Evolutionary conservation across 2,888 invertebrate species (phyloP).

Genomic region (Belgica antarctica): DNA sequence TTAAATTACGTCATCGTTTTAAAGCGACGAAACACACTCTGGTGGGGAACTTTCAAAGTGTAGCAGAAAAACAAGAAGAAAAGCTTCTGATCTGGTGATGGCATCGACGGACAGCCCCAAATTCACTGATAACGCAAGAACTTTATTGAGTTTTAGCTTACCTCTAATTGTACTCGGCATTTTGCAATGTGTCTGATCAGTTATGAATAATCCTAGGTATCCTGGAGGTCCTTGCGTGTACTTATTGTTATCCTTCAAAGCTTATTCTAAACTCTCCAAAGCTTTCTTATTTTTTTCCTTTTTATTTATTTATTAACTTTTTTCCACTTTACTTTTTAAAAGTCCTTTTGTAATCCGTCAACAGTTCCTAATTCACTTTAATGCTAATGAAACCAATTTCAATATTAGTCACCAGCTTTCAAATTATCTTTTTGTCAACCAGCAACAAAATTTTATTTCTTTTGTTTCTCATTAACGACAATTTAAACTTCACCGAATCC

Average conservation of each 20-base stretch:
- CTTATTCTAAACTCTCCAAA: no score
- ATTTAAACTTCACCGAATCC: neutral
- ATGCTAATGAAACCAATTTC: neutral
- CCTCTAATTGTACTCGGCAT: conserved; percentile 48
- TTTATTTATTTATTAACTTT: neutral
- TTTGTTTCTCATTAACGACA: neutral
- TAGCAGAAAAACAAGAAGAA: no score
- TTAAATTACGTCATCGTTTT: no score
- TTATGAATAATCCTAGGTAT: conserved; percentile 19
- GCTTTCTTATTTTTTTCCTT: neutral
- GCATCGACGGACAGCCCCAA: neutral
- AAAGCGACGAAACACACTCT: no score
- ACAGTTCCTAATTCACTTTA: neutral
- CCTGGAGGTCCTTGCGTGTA: no score
- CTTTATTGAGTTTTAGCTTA: conserved; percentile 44
- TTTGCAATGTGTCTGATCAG: conserved; percentile 39
- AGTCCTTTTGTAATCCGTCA: neutral
- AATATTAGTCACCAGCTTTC: neutral
- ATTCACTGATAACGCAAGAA: neutral
- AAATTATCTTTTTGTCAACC: conserved; percentile 11
- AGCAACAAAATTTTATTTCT: neutral
- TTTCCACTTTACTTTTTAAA: neutral
- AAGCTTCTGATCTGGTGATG: no score
- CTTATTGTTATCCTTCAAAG: no score
- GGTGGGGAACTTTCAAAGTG: no score